Evolutionary conservation across 2,113 vertebrate genomes (phyloP).

Genomic region (Proterorhinus semilunaris): DNA sequence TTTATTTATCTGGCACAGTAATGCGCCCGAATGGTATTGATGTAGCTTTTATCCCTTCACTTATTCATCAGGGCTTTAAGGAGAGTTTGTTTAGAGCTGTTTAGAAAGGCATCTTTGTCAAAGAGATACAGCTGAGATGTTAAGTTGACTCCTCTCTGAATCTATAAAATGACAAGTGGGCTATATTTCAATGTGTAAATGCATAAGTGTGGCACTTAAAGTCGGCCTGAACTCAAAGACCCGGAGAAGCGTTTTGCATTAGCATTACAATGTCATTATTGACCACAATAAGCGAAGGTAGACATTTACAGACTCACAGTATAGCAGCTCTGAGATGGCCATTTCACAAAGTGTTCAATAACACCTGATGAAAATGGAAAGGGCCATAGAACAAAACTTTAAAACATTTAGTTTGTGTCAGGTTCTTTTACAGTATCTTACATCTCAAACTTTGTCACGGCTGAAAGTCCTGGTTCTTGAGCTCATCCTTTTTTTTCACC

Average conservation of each 20-base stretch:
- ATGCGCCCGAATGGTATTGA: slow-evolving; percentile 70
- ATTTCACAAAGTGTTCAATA: slow-evolving; percentile 1
- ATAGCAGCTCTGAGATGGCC: slow-evolving; percentile 11
- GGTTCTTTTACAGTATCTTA: slow-evolving; percentile 40
- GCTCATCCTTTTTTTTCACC: slow-evolving; percentile 44
- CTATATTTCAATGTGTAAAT: slow-evolving; percentile 50
- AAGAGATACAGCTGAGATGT: slow-evolving; percentile 36
- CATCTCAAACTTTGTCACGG: slow-evolving; percentile 63
- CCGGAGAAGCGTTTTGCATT: slow-evolving; percentile 57
- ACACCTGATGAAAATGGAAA: not conserved
- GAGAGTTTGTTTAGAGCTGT: slow-evolving; percentile 72
- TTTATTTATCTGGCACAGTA: slow-evolving; percentile 74
- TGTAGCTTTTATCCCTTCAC: slow-evolving; percentile 75
- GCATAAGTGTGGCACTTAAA: slow-evolving; percentile 46
- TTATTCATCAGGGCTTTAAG: slow-evolving; percentile 71
- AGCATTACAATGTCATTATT: slow-evolving; percentile 40
- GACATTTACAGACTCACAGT: slow-evolving; percentile 32
- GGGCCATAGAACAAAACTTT: not conserved
- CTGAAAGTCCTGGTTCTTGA: slow-evolving; percentile 46
- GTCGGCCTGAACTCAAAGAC: slow-evolving; percentile 60
- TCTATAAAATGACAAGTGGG: slow-evolving; percentile 38
- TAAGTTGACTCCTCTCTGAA: slow-evolving; percentile 39
- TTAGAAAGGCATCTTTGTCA: slow-evolving; percentile 50
- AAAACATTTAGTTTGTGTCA: not conserved
- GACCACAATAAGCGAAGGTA: slow-evolving; percentile 52